Conservation (phyloP, 2,113 vertebrate genomes). For the Anarhynchus alexandrinus region DNA sequence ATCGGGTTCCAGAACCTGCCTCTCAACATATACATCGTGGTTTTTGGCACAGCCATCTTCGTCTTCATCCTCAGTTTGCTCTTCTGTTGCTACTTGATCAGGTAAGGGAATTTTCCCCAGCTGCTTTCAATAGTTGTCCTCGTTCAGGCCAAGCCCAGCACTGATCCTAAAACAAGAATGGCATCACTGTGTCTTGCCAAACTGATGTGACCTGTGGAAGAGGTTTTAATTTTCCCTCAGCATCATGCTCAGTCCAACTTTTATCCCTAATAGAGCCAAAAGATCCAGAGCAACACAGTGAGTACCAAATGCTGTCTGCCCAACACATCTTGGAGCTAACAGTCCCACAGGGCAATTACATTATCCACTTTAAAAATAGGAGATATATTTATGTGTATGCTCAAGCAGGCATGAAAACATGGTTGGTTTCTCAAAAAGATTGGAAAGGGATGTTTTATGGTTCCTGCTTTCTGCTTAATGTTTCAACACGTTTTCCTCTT, state of each 20-base stretch:
- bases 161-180: background rate
- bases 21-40: slow-evolving; percentile 99
- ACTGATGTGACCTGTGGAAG: background rate
- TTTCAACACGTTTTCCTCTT: background rate
- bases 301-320: background rate
- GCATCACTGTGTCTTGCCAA: background rate
- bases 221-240: background rate
- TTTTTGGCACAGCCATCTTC: slow-evolving; percentile 97
- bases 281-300: no score
- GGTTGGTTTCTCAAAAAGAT: background rate
- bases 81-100: slow-evolving; percentile 99
- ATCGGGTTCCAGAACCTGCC: slow-evolving; percentile 99
- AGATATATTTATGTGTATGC: fast-evolving
- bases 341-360: background rate
- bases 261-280: background rate
- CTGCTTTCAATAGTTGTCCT: background rate
- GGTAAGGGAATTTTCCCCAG: slow-evolving; percentile 72
- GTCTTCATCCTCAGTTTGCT: slow-evolving; percentile 99
- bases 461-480: background rate
- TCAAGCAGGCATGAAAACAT: background rate
- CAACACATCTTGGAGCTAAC: background rate
- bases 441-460: background rate
- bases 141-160: background rate
- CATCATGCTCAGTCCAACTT: background rate
- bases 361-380: background rate